Conservation (phyloP, 2,797 vertebrate species). For the Arnoldichthys spilopterus region DNA sequence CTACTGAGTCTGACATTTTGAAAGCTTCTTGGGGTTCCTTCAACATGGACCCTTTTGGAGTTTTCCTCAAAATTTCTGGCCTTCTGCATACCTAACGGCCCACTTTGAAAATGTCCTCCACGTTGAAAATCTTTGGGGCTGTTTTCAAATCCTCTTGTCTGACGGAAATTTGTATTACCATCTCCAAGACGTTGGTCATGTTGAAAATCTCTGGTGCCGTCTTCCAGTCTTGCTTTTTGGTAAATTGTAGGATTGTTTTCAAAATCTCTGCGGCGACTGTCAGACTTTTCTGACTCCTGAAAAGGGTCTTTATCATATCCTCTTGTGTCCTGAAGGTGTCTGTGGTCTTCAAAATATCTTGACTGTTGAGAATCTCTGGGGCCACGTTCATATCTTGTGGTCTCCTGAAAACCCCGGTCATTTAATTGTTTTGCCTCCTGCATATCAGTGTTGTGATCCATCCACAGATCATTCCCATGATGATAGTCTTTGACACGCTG, state of each 20-base stretch:
- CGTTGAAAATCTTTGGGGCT: constrained; percentile 40
- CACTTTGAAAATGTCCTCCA: constrained; percentile 26
- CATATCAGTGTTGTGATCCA: constrained; percentile 53
- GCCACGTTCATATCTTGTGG: constrained; percentile 18
- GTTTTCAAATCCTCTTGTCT: constrained; percentile 25
- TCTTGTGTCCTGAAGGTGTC: constrained; percentile 15
- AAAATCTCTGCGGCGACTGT: background rate
- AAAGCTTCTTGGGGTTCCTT: constrained; percentile 30
- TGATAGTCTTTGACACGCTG: constrained; percentile 58
- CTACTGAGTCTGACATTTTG: constrained; percentile 26
- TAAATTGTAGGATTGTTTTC: constrained; percentile 39
- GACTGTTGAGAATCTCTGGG: constrained; percentile 20
- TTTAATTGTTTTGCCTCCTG: constrained; percentile 7
- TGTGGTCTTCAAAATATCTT: constrained; percentile 25
- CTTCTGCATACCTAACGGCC: constrained; percentile 49
- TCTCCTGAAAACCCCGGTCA: constrained; percentile 13
- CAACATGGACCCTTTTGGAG: constrained; percentile 20
- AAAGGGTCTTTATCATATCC: constrained; percentile 8
- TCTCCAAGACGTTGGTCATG: constrained; percentile 15
- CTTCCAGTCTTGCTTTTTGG: constrained; percentile 41
- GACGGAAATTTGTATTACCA: constrained; percentile 41
- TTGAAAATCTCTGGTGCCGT: constrained; percentile 51
- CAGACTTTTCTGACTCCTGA: background rate
- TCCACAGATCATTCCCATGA: constrained; percentile 38
- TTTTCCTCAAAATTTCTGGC: constrained; percentile 25